Percentiles rank a stretch among this genome's conserved stretches.
These are phyloP conservation scores for Triplophysa bombifrons DNA, from an alignment of 2,797 vertebrate species.

Conservation along the genomic window DNA sequence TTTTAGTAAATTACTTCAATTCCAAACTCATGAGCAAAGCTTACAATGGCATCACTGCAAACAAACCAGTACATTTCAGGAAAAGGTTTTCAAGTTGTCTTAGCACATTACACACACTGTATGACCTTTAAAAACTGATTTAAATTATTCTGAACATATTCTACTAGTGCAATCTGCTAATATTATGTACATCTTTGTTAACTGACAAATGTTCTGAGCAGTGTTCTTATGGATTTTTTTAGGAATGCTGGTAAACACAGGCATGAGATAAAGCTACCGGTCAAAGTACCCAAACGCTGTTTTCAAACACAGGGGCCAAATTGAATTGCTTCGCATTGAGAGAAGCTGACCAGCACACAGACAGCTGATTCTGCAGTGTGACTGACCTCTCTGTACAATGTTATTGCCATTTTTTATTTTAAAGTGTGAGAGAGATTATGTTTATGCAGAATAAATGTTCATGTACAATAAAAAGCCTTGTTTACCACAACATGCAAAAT, in stretches of 20 bases:
- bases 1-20: neutral
- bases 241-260: neutral
- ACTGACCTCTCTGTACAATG: slow-evolving; percentile 19
- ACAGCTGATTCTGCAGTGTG: slow-evolving; percentile 8
- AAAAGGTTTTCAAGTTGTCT: neutral
- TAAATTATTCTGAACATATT: neutral
- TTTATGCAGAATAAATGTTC: neutral
- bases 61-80: neutral
- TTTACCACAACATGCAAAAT: too few species aligned
- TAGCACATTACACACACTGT: neutral
- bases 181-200: neutral
- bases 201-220: neutral
- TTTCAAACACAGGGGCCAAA: slow-evolving; percentile 1
- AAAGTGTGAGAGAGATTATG: neutral
- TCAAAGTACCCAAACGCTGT: neutral
- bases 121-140: neutral
- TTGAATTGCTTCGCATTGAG: slow-evolving; percentile 8
- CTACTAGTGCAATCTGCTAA: neutral
- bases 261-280: neutral
- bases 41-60: neutral
- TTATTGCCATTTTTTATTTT: slow-evolving; percentile 14
- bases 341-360: slow-evolving; percentile 32
- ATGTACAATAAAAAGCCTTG: neutral
- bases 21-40: neutral
- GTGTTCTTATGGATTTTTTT: neutral